Evolutionary conservation across 2,888 invertebrate species (phyloP).

Genomic region (Caenorhabditis imperialis): DNA sequence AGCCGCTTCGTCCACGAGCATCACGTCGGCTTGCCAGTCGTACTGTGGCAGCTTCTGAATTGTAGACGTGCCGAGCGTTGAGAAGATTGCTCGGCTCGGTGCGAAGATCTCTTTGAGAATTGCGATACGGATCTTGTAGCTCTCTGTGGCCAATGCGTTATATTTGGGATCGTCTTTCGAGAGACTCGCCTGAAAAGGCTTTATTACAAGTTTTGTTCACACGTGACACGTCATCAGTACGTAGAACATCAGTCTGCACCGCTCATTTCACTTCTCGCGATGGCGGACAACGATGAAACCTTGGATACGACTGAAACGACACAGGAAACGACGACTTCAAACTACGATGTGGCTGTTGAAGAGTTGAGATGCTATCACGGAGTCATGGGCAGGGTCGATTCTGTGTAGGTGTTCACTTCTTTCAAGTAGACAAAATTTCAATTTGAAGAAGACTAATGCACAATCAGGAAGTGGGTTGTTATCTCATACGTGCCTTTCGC

Average conservation of each 20-base stretch:
- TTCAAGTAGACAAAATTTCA: too few species aligned
- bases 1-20: conserved; percentile 65
- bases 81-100: conserved; percentile 43
- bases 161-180: not conserved
- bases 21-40: conserved; percentile 54
- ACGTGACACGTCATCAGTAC: too few species aligned
- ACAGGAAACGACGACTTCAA: too few species aligned
- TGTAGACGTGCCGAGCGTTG: conserved; percentile 45
- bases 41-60: conserved; percentile 38
- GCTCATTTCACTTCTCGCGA: too few species aligned
- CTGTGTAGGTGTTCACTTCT: too few species aligned
- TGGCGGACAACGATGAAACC: too few species aligned
- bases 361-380: too few species aligned
- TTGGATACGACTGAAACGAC: too few species aligned
- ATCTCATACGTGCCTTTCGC: conserved; percentile 26
- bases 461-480: conserved; percentile 19
- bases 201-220: too few species aligned
- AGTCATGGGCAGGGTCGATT: too few species aligned
- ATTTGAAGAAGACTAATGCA: conserved; percentile 32
- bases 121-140: not conserved
- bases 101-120: conserved; percentile 19
- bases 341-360: too few species aligned
- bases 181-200: conserved; percentile 4
- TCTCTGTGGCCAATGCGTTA: not conserved
- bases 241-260: too few species aligned